phyloP scores from a whole-genome alignment of 2,113 vertebrate species.

The Callospermophilus lateralis region DNA sequence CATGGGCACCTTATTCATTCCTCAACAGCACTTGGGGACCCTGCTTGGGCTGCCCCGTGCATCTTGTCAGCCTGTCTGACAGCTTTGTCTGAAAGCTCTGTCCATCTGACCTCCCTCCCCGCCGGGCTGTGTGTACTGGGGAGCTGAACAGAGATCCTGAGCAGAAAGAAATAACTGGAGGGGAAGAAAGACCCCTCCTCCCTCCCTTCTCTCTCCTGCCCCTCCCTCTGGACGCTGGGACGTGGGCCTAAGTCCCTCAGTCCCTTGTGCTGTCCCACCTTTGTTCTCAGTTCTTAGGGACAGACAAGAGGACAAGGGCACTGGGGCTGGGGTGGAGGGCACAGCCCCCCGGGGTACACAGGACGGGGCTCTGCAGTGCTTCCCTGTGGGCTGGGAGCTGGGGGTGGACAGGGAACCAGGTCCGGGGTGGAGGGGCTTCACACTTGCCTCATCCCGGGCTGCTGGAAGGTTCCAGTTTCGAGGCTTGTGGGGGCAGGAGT shows the following conservation, averaged over 20 bases:
- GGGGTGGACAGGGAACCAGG: not conserved
- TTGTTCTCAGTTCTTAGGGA: not conserved
- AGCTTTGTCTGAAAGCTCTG: conserved; percentile 11
- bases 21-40: not conserved
- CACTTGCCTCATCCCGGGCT: not conserved
- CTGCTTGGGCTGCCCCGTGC: not conserved
- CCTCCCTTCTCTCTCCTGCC: not conserved
- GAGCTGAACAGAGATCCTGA: not conserved
- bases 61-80: not conserved
- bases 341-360: fast-evolving
- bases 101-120: not conserved
- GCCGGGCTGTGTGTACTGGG: not conserved
- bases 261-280: not conserved
- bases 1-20: not conserved
- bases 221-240: not conserved
- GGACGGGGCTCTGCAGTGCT: not conserved
- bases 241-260: not conserved
- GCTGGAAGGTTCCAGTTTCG: too few species aligned
- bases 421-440: not conserved
- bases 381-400: not conserved
- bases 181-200: not conserved
- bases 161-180: not conserved
- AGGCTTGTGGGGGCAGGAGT: too few species aligned
- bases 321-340: not conserved
- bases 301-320: not conserved